Evolutionary conservation across 2,888 invertebrate species (phyloP), one percentile per base, ranked within the genome.

Genomic region (Cataglyphis livida): DNA sequence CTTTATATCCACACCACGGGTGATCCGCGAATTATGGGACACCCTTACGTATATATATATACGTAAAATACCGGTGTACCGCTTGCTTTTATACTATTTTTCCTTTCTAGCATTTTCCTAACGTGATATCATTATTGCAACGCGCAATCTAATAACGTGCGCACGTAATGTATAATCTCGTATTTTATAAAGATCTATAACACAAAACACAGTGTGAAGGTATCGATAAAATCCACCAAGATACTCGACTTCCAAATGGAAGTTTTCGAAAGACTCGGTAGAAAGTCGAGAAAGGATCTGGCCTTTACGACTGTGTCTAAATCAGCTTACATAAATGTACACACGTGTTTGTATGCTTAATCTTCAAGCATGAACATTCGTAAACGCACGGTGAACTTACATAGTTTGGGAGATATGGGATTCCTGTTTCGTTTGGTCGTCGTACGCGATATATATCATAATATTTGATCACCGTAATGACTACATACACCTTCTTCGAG

Each of bases 181-280:
- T 82, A 81, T 84, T 81, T 87, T 82, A 28, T 82, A 73, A 73
- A 84, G 65, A 38, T 48, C 78, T 62, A 48, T 61, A 59, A 44
- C 38, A 21, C 38, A 62, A 32, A 62, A 32, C 41, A 48, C 64
- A n/a, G 21, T 32, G 41, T n/a, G 57, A 59, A 65, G 44, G 51
- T 71, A 84, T 65, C 54, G 54, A n/a, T 66, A 32, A 48, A 61
- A 54, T 73, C 28, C 28, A 21, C 28, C 41, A 21, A 54, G 51
- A 15, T 21, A 28, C 38, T 65, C 64, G 75, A 15, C 35, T 48
- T 35, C 54, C 7, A 0, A 28, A 18, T 28, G 78, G 44, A 35
- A 35, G 44, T 70, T n/a, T 12, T 68, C 54, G 54, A n/a, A 35
- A 28, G 32, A 51, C 18, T 15, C 25, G 21, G 9, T n/a, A 28